Percentiles rank a stretch among this genome's conserved stretches.
These are phyloP conservation scores for Numenius phaeopus DNA, from an alignment of 2,797 vertebrate genomes.

Conservation along the genomic window DNA sequence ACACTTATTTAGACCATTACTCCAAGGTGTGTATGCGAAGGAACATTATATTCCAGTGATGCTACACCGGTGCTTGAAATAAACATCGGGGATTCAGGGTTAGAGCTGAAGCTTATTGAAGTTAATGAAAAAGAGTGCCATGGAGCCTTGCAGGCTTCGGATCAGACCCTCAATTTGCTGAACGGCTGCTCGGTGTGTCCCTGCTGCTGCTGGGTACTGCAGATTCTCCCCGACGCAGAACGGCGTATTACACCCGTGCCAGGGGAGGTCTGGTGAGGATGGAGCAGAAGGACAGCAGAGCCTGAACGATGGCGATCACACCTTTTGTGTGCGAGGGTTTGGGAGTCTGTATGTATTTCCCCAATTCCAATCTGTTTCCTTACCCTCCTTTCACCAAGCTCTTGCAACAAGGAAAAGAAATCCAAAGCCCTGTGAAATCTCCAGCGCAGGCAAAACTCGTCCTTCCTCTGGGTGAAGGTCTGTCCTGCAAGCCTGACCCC, in stretches of 20 bases:
- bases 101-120: constrained; percentile 9
- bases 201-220: not conserved
- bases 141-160: not conserved
- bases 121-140: constrained; percentile 33
- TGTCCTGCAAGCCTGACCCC: not conserved
- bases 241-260: accelerated
- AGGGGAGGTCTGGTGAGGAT: not conserved
- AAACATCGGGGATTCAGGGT: not conserved
- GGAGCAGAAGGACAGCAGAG: not conserved
- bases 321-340: not conserved
- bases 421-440: not conserved
- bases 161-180: not conserved
- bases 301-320: accelerated
- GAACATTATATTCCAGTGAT: not conserved
- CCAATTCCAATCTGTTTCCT: not conserved
- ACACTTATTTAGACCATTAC: not conserved
- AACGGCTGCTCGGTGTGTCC: not conserved
- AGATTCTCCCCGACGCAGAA: not conserved
- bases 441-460: not conserved
- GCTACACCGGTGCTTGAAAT: not conserved
- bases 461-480: not conserved
- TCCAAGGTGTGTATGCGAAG: not conserved
- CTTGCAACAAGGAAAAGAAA: not conserved
- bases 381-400: not conserved
- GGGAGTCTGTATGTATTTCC: not conserved